Percentiles rank a stretch among this genome's conserved stretches.
phyloP scores from a whole-genome alignment of 2,888 invertebrate genomes.

The Altica lythri region DNA sequence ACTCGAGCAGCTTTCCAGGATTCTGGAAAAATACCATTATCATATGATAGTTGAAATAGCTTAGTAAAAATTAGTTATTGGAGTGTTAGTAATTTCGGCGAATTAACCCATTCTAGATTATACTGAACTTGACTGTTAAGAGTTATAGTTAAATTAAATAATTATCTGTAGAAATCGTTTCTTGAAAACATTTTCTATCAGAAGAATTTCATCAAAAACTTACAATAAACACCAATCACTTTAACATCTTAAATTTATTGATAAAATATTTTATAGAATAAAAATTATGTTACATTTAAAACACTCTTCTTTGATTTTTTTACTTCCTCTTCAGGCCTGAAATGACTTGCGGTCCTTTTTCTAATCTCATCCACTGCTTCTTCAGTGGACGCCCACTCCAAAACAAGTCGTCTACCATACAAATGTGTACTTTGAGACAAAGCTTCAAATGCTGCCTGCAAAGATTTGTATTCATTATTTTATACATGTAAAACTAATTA shows the following conservation, averaged over 20 bases:
- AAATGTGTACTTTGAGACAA: constrained; percentile 97
- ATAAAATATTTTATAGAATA: neutral
- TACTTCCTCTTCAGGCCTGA: constrained; percentile 55
- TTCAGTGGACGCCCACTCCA: constrained; percentile 91
- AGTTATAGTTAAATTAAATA: too few species aligned
- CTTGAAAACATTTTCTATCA: too few species aligned
- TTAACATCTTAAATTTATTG: neutral
- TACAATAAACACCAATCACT: neutral
- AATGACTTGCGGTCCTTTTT: constrained; percentile 81
- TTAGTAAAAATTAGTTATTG: too few species aligned
- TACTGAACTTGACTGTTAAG: too few species aligned
- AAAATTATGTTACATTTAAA: constrained; percentile 53
- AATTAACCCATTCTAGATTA: too few species aligned
- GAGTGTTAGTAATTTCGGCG: too few species aligned
- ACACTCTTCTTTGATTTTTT: constrained; percentile 57
- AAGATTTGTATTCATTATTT: too few species aligned
- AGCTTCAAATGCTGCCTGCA: constrained; percentile 87
- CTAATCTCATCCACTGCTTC: constrained; percentile 80
- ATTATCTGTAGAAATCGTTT: too few species aligned
- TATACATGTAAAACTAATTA: too few species aligned
- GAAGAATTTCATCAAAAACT: neutral
- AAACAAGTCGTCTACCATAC: constrained; percentile 90
- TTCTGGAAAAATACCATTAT: too few species aligned
- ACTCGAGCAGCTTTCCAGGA: too few species aligned
- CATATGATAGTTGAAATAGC: too few species aligned